Evolutionary conservation across 2,797 vertebrate species (phyloP), one percentile per base, ranked within the genome.

Genomic region (Fringilla coelebs): DNA sequence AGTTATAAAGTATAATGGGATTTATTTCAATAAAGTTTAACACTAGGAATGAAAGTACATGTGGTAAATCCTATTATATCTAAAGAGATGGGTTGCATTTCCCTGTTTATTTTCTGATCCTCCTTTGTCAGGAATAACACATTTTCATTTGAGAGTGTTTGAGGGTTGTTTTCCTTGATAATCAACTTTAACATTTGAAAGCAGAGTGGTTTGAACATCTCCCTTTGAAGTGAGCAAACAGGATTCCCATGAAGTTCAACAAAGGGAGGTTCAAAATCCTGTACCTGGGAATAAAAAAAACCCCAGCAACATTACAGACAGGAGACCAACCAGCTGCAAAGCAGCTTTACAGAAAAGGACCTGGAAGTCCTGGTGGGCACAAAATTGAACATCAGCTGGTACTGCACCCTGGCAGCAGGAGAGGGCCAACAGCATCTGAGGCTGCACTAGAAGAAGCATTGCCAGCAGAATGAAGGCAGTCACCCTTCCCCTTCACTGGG

Each of bases 1-100:
- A 57, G 71, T 93, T 96, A 89, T 93, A 96, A 94, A 91, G 8
- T 62, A 28, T 96, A 97, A 97, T 85, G 62, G 46, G 74, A 95
- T 97, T 97, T 97, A 85, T 71, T 65, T 84, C 68, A 91, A 82
- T 26, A 11, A 94, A 76, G 55, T 75, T 85, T 85, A 93, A 52
- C 21, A 67, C 45, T 46, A 89, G 68, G 70, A 93, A 65, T n/a
- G 34, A 82, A 94, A 94, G 43, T 51, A 86, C 55, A 72, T 14
- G 20, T 52, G 24, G 49, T 71, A 95, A 95, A 89, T 93, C 70
- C 82, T 87, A 74, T 90, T 92, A 89, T 6, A 91, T 51, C 54
- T 81, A 61, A 68, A 78, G 68, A 84, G 46, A 90, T 54, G 41
- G 9, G 11, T 66, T 79, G 17, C 46, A 68, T 85, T 85, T 90